These are phyloP conservation scores for Conopomorpha cramerella DNA, from an alignment of 1,140 invertebrate genomes.

Conservation along the genomic window DNA sequence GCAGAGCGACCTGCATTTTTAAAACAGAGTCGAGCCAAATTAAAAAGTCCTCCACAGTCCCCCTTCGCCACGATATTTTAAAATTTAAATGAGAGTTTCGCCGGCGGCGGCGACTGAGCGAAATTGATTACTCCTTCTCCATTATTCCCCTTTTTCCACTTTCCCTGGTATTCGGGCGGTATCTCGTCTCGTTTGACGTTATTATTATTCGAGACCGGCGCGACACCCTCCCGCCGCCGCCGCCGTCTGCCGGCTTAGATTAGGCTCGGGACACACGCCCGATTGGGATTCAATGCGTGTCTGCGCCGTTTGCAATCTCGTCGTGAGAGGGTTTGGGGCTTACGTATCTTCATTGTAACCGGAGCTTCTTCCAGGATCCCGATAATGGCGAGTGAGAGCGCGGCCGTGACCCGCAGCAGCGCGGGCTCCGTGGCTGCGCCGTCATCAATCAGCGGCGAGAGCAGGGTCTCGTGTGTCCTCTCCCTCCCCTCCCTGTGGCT, in stretches of 20 bases:
- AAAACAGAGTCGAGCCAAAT: slow-evolving; percentile 46
- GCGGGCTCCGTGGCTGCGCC: slow-evolving; percentile 9
- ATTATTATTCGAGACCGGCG: slow-evolving; percentile 31
- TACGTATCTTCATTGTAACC: too few relatives aligned
- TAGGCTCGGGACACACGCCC: too few relatives aligned
- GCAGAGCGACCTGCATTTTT: slow-evolving; percentile 51
- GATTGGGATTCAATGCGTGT: too few relatives aligned
- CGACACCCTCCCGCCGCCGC: slow-evolving; percentile 12
- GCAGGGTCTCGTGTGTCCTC: too few relatives aligned
- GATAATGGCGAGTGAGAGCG: too few relatives aligned
- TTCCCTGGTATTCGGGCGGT: slow-evolving; percentile 37
- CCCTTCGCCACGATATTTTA: slow-evolving; percentile 46
- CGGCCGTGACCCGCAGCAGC: slow-evolving; percentile 7
- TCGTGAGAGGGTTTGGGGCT: too few relatives aligned
- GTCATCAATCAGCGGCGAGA: slow-evolving; percentile 5
- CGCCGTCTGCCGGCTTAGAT: slow-evolving; percentile 3
- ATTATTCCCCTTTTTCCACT: slow-evolving; percentile 58
- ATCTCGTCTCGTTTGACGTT: slow-evolving; percentile 52
- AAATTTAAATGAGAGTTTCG: slow-evolving; percentile 56
- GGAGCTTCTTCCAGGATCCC: too few relatives aligned
- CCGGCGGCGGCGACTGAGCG: slow-evolving; percentile 48
- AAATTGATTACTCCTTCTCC: slow-evolving; percentile 58
- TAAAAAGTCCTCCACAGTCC: slow-evolving; percentile 51
- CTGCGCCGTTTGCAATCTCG: too few relatives aligned
- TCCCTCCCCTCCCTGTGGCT: slow-evolving; percentile 2